phyloP scores from a whole-genome alignment of 1,140 invertebrate species.

The Anagrus nilaparvatae region DNA sequence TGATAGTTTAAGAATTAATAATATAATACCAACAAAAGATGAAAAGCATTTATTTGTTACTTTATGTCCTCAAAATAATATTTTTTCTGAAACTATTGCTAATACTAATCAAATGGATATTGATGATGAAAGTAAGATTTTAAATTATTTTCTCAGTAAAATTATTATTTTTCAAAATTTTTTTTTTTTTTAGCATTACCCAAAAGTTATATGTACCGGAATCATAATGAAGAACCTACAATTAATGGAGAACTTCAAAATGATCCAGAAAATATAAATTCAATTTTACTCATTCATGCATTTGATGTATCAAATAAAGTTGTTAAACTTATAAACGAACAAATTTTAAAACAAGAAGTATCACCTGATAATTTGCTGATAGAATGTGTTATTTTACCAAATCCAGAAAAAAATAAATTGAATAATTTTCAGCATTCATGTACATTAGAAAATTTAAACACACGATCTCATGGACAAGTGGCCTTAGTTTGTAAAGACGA shows the following conservation, averaged over 20 bases:
- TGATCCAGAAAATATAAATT: constrained; percentile 22
- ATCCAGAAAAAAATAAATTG: constrained; percentile 34
- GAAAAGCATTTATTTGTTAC: constrained; percentile 54
- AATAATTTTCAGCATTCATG: not conserved
- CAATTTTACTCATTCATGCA: constrained; percentile 46
- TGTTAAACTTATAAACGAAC: constrained; percentile 49
- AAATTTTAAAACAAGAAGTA: constrained; percentile 52
- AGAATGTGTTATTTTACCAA: constrained; percentile 56
- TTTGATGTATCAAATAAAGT: constrained; percentile 46
- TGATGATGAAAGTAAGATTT: constrained; percentile 38
- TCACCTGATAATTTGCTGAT: constrained; percentile 51
- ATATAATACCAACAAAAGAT: constrained; percentile 53
- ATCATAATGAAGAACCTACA: constrained; percentile 31
- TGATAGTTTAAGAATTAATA: constrained; percentile 42
- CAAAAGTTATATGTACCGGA: constrained; percentile 39
- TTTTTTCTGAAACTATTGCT: constrained; percentile 13
- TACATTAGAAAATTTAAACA: constrained; percentile 9
- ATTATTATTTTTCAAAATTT: not conserved
- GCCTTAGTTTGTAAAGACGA: constrained; percentile 59
- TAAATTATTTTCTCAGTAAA: constrained; percentile 5
- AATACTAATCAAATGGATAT: constrained; percentile 41
- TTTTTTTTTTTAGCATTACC: constrained; percentile 17
- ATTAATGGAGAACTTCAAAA: constrained; percentile 30
- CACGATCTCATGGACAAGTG: constrained; percentile 33
- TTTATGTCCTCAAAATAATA: constrained; percentile 35